These are phyloP conservation scores for Sphaeramia orbicularis DNA, from an alignment of 2,797 vertebrate species.

Conservation along the genomic window DNA sequence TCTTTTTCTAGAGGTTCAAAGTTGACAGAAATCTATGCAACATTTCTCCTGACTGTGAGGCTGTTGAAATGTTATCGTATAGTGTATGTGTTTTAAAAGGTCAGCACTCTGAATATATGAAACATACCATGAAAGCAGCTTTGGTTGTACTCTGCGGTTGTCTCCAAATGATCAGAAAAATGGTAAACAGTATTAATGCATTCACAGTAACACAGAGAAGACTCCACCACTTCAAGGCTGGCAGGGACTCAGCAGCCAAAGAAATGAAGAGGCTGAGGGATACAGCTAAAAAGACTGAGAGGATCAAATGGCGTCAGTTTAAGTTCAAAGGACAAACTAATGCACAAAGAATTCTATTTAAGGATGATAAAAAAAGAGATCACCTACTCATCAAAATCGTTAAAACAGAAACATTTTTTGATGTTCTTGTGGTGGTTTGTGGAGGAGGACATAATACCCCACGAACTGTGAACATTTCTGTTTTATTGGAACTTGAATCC, in stretches of 20 bases:
- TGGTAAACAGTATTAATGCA: constrained; percentile 68
- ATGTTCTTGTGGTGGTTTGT: constrained; percentile 74
- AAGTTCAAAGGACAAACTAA: not conserved
- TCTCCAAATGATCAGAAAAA: constrained; percentile 84
- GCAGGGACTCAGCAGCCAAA: constrained; percentile 60
- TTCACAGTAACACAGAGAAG: constrained; percentile 76
- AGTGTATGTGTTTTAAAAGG: not conserved
- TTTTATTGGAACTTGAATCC: constrained; percentile 56
- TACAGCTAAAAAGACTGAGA: constrained; percentile 79
- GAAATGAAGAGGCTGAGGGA: constrained; percentile 78
- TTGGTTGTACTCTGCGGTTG: constrained; percentile 85
- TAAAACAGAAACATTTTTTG: constrained; percentile 77
- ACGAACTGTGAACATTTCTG: constrained; percentile 58
- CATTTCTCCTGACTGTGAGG: not conserved
- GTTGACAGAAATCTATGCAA: not conserved
- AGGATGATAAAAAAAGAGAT: not conserved
- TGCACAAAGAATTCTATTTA: not conserved
- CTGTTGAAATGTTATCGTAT: too few species aligned
- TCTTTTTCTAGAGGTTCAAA: not conserved
- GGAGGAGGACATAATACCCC: constrained; percentile 69
- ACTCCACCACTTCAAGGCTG: constrained; percentile 79
- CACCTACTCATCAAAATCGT: constrained; percentile 77
- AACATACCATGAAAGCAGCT: constrained; percentile 87
- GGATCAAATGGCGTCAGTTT: not conserved
- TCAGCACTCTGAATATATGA: not conserved